A percentile compares a stretch with the other conserved stretches of the same genome.
These are phyloP conservation scores for Leucosticte australis DNA, from an alignment of 2,113 vertebrate genomes.

Conservation along the genomic window DNA sequence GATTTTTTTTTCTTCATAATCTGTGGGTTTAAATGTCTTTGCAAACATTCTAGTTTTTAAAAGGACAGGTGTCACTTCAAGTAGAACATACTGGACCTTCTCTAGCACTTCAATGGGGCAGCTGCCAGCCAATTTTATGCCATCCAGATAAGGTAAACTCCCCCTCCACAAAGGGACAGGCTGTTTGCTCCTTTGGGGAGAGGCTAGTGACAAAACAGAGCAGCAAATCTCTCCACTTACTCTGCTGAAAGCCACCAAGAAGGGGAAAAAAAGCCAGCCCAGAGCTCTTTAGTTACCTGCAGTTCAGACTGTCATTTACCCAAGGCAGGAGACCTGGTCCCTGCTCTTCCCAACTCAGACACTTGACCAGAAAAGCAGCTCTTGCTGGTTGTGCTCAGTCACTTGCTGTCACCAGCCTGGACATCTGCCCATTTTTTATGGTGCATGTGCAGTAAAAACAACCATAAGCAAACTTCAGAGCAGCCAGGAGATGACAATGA, in stretches of 20 bases:
- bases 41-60: neutral
- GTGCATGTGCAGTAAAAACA: neutral
- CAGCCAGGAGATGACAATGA: neutral
- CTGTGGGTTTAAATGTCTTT: neutral
- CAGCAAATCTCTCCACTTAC: neutral
- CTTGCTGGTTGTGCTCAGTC: neutral
- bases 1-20: neutral
- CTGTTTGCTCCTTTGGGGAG: neutral
- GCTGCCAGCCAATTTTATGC: neutral
- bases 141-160: neutral
- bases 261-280: accelerated
- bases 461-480: neutral
- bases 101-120: neutral
- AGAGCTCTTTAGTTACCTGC: accelerated
- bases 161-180: neutral
- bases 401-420: neutral
- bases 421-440: neutral
- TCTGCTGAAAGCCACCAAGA: neutral
- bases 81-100: neutral
- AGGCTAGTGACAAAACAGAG: neutral
- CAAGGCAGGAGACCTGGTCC: neutral
- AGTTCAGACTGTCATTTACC: neutral
- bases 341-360: neutral
- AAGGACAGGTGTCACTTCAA: neutral
- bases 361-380: neutral